These are phyloP conservation scores for Gymnocypris eckloni DNA, from an alignment of 2,797 vertebrate genomes.

Conservation along the genomic window DNA sequence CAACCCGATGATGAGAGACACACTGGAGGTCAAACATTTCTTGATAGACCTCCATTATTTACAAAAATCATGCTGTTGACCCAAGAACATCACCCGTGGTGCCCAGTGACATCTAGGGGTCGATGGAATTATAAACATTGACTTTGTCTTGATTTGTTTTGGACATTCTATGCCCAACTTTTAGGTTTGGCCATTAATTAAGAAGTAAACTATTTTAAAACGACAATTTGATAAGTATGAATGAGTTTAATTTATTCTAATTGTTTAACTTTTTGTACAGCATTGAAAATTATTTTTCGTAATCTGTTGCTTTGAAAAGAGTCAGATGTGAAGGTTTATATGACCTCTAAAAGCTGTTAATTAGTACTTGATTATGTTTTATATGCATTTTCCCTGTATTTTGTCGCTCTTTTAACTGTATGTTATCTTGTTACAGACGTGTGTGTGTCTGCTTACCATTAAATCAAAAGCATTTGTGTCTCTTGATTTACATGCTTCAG, in stretches of 20 bases:
- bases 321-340: slow-evolving; percentile 22
- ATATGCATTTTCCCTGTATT: slow-evolving; percentile 12
- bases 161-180: neutral
- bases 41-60: neutral
- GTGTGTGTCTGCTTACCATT: slow-evolving; percentile 11
- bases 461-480: slow-evolving; percentile 4
- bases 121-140: neutral
- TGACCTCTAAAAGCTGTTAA: slow-evolving; percentile 1
- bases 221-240: slow-evolving; percentile 36
- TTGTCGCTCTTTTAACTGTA: neutral
- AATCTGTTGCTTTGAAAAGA: slow-evolving; percentile 30
- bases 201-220: slow-evolving; percentile 2
- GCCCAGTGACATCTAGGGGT: slow-evolving; percentile 48
- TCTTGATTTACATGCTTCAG: neutral
- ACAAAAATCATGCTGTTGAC: neutral
- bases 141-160: neutral
- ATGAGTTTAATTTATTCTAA: slow-evolving; percentile 59
- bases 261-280: slow-evolving; percentile 53
- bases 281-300: slow-evolving; percentile 43
- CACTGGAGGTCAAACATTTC: neutral
- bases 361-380: slow-evolving; percentile 14
- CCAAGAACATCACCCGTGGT: neutral
- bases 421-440: slow-evolving; percentile 18
- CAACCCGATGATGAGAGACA: neutral
- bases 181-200: neutral